Evolutionary conservation across 2,113 vertebrate species (phyloP).

Genomic region (Aegotheles bennettii): DNA sequence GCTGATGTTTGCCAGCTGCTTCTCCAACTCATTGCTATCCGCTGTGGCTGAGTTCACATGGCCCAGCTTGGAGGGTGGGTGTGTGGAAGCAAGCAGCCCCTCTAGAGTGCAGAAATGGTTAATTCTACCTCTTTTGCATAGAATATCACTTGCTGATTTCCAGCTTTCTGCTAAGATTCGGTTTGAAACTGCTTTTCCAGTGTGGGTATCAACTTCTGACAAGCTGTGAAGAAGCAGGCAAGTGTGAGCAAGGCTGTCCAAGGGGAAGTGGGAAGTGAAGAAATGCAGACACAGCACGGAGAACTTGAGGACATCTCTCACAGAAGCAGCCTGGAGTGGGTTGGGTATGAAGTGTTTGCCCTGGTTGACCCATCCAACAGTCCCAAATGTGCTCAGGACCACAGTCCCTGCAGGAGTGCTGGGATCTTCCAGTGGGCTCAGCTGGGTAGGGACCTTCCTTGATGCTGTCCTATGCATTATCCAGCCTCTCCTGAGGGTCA

Average conservation of each 20-base stretch:
- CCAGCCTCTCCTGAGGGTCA: neutral
- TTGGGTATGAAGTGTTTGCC: neutral
- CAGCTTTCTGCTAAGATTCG: neutral
- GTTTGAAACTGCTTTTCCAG: constrained; percentile 3
- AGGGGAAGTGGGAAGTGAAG: neutral
- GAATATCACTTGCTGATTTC: neutral
- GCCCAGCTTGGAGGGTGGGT: neutral
- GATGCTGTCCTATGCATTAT: neutral
- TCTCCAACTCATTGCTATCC: neutral
- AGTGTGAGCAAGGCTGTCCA: neutral
- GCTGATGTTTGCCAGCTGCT: neutral
- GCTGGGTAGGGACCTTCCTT: neutral
- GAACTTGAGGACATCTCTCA: neutral
- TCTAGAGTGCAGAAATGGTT: neutral
- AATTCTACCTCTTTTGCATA: neutral
- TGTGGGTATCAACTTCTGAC: neutral
- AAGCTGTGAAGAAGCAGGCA: constrained; percentile 1
- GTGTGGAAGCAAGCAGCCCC: neutral
- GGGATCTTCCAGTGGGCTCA: neutral
- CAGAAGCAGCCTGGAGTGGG: neutral
- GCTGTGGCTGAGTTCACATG: neutral
- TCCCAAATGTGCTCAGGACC: neutral
- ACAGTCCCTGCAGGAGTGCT: neutral
- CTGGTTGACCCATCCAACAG: neutral
- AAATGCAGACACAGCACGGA: neutral